Evolutionary conservation across 2,113 vertebrate species (phyloP), one percentile per base, ranked within the genome.

Genomic region (Mustelus asterias): DNA sequence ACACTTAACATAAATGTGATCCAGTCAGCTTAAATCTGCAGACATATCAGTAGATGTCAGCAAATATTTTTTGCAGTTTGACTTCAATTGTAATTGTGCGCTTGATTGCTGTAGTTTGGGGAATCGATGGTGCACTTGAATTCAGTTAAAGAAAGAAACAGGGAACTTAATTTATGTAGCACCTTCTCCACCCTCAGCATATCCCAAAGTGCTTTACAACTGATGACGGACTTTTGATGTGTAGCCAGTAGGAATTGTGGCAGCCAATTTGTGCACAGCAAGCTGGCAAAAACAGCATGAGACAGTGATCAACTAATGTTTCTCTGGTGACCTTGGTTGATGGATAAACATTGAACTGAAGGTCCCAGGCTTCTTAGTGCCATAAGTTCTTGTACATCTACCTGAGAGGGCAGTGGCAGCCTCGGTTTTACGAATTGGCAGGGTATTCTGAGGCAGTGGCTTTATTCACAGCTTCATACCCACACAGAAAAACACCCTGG

Each of bases 1-100:
- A 29, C 88, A 90, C 88, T 90, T 90, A 60, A n/a, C 48, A 90
- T 16, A 90, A 90, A 60, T 90, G 26, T 90, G 88, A 29, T 90
- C 26, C 88, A 90, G 48, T 90, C 48, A 60, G 13, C 48, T 60
- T 29, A 29, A 90, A 60, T 90, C 26, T 90, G 54, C 88, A 60
- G 54, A 90, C 11, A 29, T 48, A 29, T 58, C 48, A 29, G 48
- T 54, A 58, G 80, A 41, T 85, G 80, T 85, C 80, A 44, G 80
- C 80, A 85, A 41, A 37, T 11, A 85, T 10, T 20, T 54, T 58
- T 44, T 13, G 86, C 26, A 22, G 9, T 48, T 89, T 29, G 58
- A 90, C 54, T 88, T 88, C 85, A 26, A 44, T 44, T 88, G 41
- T 26, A 54, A 26, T 88, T 88, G 24, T 88, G 22, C 26, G 22